phyloP scores from a whole-genome alignment of 2,888 invertebrate species.

The Eutolmus rufibarbis region DNA sequence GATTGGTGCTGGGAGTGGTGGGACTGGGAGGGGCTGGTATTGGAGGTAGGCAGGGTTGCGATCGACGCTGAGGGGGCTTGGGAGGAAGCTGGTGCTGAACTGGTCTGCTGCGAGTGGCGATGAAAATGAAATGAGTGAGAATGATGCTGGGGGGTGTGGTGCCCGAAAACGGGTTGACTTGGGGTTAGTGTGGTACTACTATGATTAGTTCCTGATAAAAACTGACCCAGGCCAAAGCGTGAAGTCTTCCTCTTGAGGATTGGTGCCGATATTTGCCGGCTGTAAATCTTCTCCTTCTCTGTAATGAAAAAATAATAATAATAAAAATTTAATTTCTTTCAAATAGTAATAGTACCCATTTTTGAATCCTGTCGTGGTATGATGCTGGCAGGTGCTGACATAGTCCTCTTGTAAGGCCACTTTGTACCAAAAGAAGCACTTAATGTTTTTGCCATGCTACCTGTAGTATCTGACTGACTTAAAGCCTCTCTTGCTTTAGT shows the following conservation, averaged over 20 bases:
- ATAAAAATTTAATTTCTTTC: not conserved
- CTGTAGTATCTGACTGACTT: constrained; percentile 74
- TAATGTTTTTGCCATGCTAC: constrained; percentile 73
- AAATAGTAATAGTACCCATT: constrained; percentile 63
- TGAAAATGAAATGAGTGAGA: constrained; percentile 47
- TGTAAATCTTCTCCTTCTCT: constrained; percentile 87
- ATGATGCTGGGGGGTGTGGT: constrained; percentile 25
- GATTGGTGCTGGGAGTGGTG: constrained; percentile 45
- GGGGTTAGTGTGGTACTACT: constrained; percentile 56
- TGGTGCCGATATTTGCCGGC: constrained; percentile 94
- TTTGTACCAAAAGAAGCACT: constrained; percentile 90
- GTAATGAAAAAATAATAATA: constrained; percentile 49
- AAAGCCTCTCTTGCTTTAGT: constrained; percentile 89
- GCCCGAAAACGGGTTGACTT: constrained; percentile 45
- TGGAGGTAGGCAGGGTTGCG: constrained; percentile 46
- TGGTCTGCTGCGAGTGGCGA: constrained; percentile 47
- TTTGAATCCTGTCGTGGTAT: constrained; percentile 77
- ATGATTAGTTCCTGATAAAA: constrained; percentile 66
- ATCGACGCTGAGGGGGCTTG: constrained; percentile 46
- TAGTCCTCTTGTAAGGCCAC: constrained; percentile 94
- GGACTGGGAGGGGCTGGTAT: constrained; percentile 48
- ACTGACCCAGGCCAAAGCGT: constrained; percentile 88
- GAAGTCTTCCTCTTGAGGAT: constrained; percentile 92
- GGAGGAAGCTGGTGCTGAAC: constrained; percentile 47
- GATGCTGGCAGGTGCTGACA: constrained; percentile 90